Base-by-base conservation (phyloP, 2,888 invertebrate genomes). In the Chaetoderma sp. region DNA sequence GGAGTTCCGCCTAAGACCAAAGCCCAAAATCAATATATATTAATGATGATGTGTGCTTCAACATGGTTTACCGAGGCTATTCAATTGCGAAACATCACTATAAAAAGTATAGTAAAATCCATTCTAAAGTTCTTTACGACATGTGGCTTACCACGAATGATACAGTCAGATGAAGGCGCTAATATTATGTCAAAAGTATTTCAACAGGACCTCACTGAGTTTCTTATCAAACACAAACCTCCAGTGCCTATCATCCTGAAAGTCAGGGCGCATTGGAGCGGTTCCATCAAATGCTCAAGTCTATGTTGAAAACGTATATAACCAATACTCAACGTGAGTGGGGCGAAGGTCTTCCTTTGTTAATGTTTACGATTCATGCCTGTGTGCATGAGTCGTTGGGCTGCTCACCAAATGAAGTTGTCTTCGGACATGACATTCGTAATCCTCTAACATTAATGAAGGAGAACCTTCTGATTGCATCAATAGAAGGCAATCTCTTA, bases 21-120 rank as follows among this genome's bases (percentile, higher is more conserved):
- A 33, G 52, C 60, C 16, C 52, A 54, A 13, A 30, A 60, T 54
- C 27, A 44, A 30, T 60, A 44, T 36, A 18, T 61, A 16, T 33
- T 65, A 13, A 65, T 60, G 6, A 65, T 65, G 28, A 65, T 65
- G 65, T 13, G 28, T 44, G 25, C 55, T 13, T 21, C 60, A 3
- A 60, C 60, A 8, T 39, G 65, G 45, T 65, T 60, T 39, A 52
- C 65, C 6, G 60, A 50, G 36, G 60, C 60, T 45, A 60, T 60
- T 4, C 65, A 60, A 1, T 45, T 65, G n/a, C 50, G 47, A 23
- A 39, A 30, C 4, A 65, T 60, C 4, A 60, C 27, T 23, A 32
- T 60, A 25, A 13, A 16, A 18, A 32, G 4, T 4, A 42, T 63
- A 5, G 25, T 44, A n/a, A 52, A 60, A 13, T 18, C 44, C 8